Base-by-base conservation (phyloP, 1,140 invertebrate genomes). In the Tachypleus tridentatus region DNA sequence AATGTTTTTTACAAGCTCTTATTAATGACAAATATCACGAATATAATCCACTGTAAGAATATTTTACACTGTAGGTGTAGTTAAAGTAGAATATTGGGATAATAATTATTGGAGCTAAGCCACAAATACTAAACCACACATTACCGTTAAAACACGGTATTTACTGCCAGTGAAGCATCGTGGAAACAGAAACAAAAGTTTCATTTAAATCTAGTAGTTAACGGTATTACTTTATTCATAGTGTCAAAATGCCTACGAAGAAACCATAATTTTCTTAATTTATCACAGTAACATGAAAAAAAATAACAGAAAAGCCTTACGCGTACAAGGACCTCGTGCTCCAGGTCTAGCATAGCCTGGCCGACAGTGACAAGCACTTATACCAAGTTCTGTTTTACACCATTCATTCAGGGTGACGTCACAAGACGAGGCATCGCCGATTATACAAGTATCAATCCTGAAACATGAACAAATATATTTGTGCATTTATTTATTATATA, bases 371-470 rank as follows among this genome's bases (percentile, higher is more conserved):
- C 92, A 96, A 61, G 89, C 88, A 7, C 89, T 93, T 11, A 94
- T 91, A 4, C 91, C 91, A 66, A 82, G 83, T 77, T 94, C 88
- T 0, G 90, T 93, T 67, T 86, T 84, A 74, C 92, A 96, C 60
- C 85, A 84, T 74, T 95, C 92, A 73, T 92, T 87, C 74, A 91
- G 87, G 49, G 87, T 85, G 57, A 83, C 80, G 72, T 93, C 90
- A 72, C 92, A 96, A 0, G 91, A 94, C 11, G 87, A 86, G 70
- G 92, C 88, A 70, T 96, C 91, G 3, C 91, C 92, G 4, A 94
- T 90, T 49, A 94, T 94, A 71, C 92, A 96, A 8, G 92, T 94
- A 75, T 96, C 92, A 64, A 96, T 95, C 71, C 91, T 68, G 51
- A 58, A 63, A 57, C 60, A 50, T 7, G 56, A 29, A 53, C 7